Percentiles rank a stretch among this genome's conserved stretches.
phyloP scores from a whole-genome alignment of 2,888 invertebrate genomes.

The Apamea monoglypha region DNA sequence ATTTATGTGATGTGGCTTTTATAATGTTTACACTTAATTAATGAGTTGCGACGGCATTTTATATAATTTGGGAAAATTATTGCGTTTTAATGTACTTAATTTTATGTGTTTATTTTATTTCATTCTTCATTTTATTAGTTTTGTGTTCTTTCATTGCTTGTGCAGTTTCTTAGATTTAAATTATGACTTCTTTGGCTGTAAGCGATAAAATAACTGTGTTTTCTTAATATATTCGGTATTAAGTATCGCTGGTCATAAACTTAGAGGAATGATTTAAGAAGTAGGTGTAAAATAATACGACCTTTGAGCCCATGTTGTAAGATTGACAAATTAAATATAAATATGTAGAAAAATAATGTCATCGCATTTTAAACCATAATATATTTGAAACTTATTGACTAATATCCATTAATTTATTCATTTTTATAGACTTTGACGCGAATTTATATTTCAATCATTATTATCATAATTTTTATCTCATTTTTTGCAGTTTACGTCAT shows the following conservation, averaged over 20 bases:
- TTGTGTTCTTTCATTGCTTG: not conserved
- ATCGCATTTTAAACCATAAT: constrained; percentile 48
- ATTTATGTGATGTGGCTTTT: constrained; percentile 66
- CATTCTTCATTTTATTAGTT: constrained; percentile 17
- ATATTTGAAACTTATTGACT: constrained; percentile 43
- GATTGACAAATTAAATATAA: constrained; percentile 56
- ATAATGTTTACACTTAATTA: constrained; percentile 64
- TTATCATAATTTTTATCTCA: constrained; percentile 54
- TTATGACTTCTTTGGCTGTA: not conserved
- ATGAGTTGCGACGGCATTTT: constrained; percentile 50
- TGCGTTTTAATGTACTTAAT: constrained; percentile 35
- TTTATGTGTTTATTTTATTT: constrained; percentile 37
- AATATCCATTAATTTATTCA: constrained; percentile 56
- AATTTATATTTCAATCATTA: constrained; percentile 58
- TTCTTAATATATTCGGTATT: constrained; percentile 34
- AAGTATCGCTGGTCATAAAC: constrained; percentile 31
- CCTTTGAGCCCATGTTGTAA: constrained; percentile 43
- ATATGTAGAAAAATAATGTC: constrained; percentile 48
- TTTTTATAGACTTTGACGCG: constrained; percentile 45
- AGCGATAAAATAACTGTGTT: not conserved
- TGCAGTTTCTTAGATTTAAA: not conserved
- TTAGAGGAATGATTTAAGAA: constrained; percentile 28
- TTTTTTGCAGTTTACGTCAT: constrained; percentile 38
- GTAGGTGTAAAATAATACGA: constrained; percentile 40
- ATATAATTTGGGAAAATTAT: constrained; percentile 53